These are phyloP conservation scores for Hoplias malabaricus DNA, from an alignment of 2,113 vertebrate species.

Conservation along the genomic window DNA sequence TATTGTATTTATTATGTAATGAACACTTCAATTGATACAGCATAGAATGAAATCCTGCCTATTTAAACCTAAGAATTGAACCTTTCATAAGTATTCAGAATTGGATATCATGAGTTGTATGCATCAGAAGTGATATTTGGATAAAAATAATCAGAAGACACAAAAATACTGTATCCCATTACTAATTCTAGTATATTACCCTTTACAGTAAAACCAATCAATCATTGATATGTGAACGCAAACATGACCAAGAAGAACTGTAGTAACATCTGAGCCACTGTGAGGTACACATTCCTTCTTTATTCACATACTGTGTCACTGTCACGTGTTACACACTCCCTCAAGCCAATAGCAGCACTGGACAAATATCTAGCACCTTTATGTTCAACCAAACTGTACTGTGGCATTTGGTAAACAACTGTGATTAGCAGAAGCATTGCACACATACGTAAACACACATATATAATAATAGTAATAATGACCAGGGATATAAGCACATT, in stretches of 20 bases:
- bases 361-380: neutral
- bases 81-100: too few relatives aligned
- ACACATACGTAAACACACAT: conserved; percentile 7
- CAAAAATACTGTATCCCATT: too few relatives aligned
- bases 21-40: too few relatives aligned
- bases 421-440: neutral
- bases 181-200: too few relatives aligned
- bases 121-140: too few relatives aligned
- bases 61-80: too few relatives aligned
- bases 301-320: conserved; percentile 55
- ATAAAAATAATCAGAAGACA: too few relatives aligned
- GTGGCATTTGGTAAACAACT: conserved; percentile 12
- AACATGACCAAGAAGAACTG: neutral
- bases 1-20: too few relatives aligned
- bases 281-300: conserved; percentile 40
- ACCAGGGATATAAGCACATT: conserved; percentile 8
- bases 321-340: conserved; percentile 52
- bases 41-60: too few relatives aligned
- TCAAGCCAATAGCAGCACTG: conserved; percentile 5
- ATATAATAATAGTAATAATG: neutral
- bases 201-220: too few relatives aligned
- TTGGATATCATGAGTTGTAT: too few relatives aligned
- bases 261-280: conserved; percentile 60
- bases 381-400: neutral
- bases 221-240: too few relatives aligned